phyloP scores from a whole-genome alignment of 2,888 invertebrate genomes.

The Plutella xylostella region DNA sequence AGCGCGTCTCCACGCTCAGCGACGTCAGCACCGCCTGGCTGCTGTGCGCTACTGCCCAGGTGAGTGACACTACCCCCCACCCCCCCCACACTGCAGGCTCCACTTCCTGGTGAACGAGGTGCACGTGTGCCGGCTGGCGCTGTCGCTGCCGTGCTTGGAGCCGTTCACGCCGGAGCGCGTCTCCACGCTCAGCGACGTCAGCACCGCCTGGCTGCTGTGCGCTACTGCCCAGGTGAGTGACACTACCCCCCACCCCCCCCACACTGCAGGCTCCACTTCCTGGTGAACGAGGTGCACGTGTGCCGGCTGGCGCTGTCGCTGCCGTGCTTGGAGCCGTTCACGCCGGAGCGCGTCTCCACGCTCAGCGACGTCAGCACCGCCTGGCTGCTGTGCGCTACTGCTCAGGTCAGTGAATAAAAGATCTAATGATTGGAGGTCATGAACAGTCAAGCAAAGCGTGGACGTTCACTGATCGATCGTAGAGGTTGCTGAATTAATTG shows the following conservation, averaged over 20 bases:
- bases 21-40: slow-evolving; percentile 86
- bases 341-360: slow-evolving; percentile 84
- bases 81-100: slow-evolving; percentile 69
- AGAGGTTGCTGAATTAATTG: too few relatives aligned
- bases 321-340: slow-evolving; percentile 89
- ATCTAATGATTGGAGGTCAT: too few relatives aligned
- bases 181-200: slow-evolving; percentile 82
- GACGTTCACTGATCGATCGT: too few relatives aligned
- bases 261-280: slow-evolving; percentile 74
- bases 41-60: slow-evolving; percentile 82
- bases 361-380: slow-evolving; percentile 86
- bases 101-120: slow-evolving; percentile 87
- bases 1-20: slow-evolving; percentile 85
- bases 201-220: slow-evolving; percentile 86
- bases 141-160: slow-evolving; percentile 88
- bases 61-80: too few relatives aligned
- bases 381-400: slow-evolving; percentile 83
- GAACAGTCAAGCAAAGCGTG: too few relatives aligned
- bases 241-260: too few relatives aligned
- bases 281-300: slow-evolving; percentile 86
- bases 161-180: slow-evolving; percentile 88
- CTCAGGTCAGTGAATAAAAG: slow-evolving; percentile 74
- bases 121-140: slow-evolving; percentile 82
- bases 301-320: slow-evolving; percentile 86
- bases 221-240: slow-evolving; percentile 78